Evolutionary conservation across 2,797 vertebrate genomes (phyloP).

Genomic region (Ctenosaura bakeri): DNA sequence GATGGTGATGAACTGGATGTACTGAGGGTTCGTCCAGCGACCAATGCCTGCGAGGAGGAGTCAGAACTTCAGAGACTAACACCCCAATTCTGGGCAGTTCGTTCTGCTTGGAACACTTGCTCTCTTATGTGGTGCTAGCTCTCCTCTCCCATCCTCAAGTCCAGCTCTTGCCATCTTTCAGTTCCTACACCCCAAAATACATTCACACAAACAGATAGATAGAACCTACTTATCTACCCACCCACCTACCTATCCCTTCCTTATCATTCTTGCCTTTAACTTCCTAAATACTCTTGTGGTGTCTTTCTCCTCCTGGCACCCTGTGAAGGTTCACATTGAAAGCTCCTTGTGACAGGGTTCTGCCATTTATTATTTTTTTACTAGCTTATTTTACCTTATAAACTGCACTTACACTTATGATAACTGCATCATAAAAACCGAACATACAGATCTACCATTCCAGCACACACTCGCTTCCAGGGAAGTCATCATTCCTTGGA

Average conservation of each 20-base stretch:
- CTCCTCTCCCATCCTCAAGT: too few species aligned
- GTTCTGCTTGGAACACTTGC: background rate
- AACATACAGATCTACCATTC: background rate
- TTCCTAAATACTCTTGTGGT: background rate
- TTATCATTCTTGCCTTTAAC: background rate
- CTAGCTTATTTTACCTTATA: background rate
- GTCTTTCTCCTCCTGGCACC: background rate
- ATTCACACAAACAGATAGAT: too few species aligned
- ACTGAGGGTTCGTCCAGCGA: conserved; percentile 92
- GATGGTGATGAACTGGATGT: conserved; percentile 90
- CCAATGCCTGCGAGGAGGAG: conserved; percentile 70
- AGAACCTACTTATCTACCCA: too few species aligned
- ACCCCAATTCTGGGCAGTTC: background rate
- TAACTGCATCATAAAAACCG: background rate
- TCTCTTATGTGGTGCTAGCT: too few species aligned
- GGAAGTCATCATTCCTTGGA: background rate
- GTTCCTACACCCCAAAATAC: too few species aligned
- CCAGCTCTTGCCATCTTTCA: background rate
- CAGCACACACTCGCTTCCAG: background rate
- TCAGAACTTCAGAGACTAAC: background rate
- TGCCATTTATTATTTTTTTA: background rate
- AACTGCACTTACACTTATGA: background rate
- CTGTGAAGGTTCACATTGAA: background rate
- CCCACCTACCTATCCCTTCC: background rate
- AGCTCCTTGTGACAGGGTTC: background rate